Evolutionary conservation across 2,113 vertebrate species (phyloP).

Genomic region (Nycticorax nycticorax): DNA sequence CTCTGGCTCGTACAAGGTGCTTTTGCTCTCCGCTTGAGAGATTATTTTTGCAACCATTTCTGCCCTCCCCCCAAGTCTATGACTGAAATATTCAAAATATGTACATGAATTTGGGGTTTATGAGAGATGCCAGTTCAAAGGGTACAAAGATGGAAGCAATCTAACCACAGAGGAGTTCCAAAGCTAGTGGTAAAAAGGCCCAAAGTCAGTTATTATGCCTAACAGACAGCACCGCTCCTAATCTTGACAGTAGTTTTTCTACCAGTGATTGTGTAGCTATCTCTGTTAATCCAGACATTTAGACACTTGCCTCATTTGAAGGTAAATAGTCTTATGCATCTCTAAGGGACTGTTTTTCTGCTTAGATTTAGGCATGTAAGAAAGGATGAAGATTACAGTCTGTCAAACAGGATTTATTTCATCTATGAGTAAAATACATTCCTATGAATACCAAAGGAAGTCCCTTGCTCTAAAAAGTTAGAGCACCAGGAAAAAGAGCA

Average conservation of each 20-base stretch:
- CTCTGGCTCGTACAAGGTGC: rapidly evolving
- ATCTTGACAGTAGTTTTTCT: not conserved
- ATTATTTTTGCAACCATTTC: not conserved
- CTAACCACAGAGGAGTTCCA: not conserved
- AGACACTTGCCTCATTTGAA: not conserved
- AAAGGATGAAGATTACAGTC: not conserved
- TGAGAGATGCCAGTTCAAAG: not conserved
- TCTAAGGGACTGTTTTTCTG: not conserved
- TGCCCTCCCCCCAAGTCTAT: not conserved
- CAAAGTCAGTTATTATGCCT: not conserved
- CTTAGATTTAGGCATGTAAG: not conserved
- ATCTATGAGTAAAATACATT: not conserved
- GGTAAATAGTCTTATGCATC: not conserved
- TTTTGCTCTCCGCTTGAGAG: not conserved
- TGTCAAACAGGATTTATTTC: constrained; percentile 15
- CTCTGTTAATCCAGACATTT: not conserved
- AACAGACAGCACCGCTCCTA: not conserved
- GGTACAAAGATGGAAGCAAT: not conserved
- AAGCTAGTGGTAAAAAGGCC: not conserved
- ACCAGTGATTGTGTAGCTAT: not conserved
- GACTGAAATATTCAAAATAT: not conserved
- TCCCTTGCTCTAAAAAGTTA: not conserved
- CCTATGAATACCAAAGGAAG: not conserved
- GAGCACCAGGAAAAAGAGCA: not conserved
- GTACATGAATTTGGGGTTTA: not conserved